Base-by-base conservation (phyloP, 2,888 invertebrate genomes). In the Calephelis perditalis region DNA sequence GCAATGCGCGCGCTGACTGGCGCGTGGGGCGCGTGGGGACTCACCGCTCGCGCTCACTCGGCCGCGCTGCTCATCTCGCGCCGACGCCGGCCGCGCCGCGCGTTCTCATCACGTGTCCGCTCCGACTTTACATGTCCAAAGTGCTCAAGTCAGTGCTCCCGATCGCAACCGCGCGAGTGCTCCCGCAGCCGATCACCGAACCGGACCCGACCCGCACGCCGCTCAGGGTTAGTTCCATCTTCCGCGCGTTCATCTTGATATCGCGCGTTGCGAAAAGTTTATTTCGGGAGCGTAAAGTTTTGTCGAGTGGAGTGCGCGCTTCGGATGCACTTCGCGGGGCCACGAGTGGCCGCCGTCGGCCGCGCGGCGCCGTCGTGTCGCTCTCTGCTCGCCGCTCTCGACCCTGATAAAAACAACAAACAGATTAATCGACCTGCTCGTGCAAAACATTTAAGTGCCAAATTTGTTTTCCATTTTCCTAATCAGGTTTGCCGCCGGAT, bases 61-160 rank as follows among this genome's bases (percentile, higher is more conserved):
- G 80, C 79, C 83, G 80, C 82, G 82, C 82, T 78, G 80, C 77
- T 83, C 78, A 79, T 81, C 81, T 77, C 85, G 82, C 82, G 82
- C 81, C 81, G 80, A 81, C 82, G 83, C 84, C 84, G 83, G 82
- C 80, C 82, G 81, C 77, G 84, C 83, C 86, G 84, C 81, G 84
- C 86, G 81, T 78, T 75, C 70, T 71, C 71, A 71, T 72, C 77
- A 75, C 81, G 84, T 83, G 77, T 78, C 75, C 77, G 78, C 78
- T 75, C 75, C 78, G 75, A 79, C 86, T 78, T 79, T 84, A 86
- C 83, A 86, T 88, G 85, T 84, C 85, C 84, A 86, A 85, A 89
- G 90, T 89, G 88, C 77, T 87, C 75, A 83, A 87, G 78, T 83
- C 89, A 87, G 89, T 90, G 89, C 87, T 86, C 79, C 86, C 88